Base-by-base conservation (phyloP, 1,140 invertebrate species). In the Bursaphelenchus mucronatus region DNA sequence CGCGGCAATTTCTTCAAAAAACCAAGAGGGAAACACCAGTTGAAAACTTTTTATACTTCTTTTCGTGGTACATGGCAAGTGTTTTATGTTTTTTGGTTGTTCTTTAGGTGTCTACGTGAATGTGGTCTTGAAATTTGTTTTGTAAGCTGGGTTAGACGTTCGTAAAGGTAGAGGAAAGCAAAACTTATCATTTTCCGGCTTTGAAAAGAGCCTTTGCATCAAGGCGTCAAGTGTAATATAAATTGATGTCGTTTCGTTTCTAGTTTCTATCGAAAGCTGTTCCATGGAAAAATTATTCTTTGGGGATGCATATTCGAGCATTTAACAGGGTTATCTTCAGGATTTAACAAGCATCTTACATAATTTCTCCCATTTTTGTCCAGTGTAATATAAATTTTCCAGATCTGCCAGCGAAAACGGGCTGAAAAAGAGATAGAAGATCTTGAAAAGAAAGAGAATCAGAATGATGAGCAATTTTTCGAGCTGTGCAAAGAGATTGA, bases 11-110 rank as follows among this genome's bases (percentile, higher is more conserved):
- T 15, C 21, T 67, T 13, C 15, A 41, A 15, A 59, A 63, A 71
- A 62, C 71, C 5, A 45, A 71, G 15, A 40, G 47, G 9, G 8
- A 61, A 30, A 62, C 49, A n/a, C 7, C 68, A 13, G 52, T 75
- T 15, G 70, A 71, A 45, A 46, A 59, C 5, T 71, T 71, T 62
- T 40, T 71, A 13, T 75, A 51, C 30, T 71, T 75, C 57, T 71
- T 76, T 63, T 71, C 70, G 21, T 75, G 70, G 72, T 71, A 71
- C 30, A 66, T 71, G 73, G 66, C 71, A 61, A 67, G 43, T 55
- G 1, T 10, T 64, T 64, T 15, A 7, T 10, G 3, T 0, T 15
- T 46, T 61, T 13, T 61, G 8, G 15, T 47, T 61, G 10, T 2
- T 61, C 51, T 55, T 30, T 55, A 30, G 44, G 13, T 61, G 3